Evolutionary conservation across 2,113 vertebrate genomes (phyloP).

Genomic region (Pluvialis apricaria): DNA sequence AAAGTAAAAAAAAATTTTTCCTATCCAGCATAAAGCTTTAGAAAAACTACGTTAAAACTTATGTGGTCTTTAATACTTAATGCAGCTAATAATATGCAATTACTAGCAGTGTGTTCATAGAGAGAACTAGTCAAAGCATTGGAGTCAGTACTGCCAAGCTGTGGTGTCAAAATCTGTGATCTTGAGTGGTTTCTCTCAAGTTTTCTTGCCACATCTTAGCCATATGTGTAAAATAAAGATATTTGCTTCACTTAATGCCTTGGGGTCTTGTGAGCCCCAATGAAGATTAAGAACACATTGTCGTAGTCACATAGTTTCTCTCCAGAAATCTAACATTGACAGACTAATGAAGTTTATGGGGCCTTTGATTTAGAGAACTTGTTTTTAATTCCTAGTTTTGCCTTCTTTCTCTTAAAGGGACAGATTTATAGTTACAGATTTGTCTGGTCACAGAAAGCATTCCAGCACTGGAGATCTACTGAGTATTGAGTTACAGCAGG

Average conservation of each 20-base stretch:
- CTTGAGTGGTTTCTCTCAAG: not conserved
- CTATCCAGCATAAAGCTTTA: not conserved
- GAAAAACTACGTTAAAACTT: constrained; percentile 1
- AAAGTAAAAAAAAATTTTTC: no score
- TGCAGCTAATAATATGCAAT: not conserved
- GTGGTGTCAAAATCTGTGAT: not conserved
- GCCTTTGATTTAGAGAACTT: not conserved
- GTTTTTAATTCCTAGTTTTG: constrained; percentile 21
- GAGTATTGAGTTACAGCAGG: constrained; percentile 82
- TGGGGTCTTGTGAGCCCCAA: not conserved
- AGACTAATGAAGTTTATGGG: not conserved
- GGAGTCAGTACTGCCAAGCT: not conserved
- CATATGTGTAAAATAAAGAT: not conserved
- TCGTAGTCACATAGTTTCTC: not conserved
- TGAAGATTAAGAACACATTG: not conserved
- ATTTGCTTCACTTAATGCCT: not conserved
- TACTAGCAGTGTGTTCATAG: not conserved
- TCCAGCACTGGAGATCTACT: constrained; percentile 82
- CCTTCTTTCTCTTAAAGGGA: constrained; percentile 69
- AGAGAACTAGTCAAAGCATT: not conserved
- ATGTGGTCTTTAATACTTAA: not conserved
- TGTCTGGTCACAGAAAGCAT: constrained; percentile 80
- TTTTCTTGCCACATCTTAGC: not conserved
- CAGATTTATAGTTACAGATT: constrained; percentile 78
- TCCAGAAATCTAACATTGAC: not conserved